These are phyloP conservation scores for Cyanoramphus novaezelandiae DNA, from an alignment of 2,113 vertebrate genomes.

Conservation along the genomic window DNA sequence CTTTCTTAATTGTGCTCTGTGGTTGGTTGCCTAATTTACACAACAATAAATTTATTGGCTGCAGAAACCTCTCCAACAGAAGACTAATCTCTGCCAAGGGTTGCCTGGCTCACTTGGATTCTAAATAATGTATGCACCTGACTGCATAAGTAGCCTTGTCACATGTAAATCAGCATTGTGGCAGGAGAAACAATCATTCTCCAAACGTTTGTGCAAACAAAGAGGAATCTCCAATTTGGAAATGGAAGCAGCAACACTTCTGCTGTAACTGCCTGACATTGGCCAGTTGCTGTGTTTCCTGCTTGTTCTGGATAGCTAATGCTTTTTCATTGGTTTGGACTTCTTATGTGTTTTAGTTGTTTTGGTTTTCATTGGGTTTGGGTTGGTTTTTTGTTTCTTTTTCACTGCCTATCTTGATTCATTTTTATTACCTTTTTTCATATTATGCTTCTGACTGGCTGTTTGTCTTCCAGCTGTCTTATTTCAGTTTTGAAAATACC, in stretches of 20 bases:
- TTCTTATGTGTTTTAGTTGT: neutral
- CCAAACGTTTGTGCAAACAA: neutral
- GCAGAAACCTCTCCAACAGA: neutral
- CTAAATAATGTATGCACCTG: neutral
- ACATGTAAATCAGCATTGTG: neutral
- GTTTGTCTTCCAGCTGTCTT: neutral
- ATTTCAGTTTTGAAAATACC: neutral
- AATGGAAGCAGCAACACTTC: neutral
- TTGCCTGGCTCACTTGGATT: neutral
- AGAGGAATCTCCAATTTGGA: neutral
- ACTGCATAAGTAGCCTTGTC: neutral
- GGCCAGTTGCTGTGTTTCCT: neutral
- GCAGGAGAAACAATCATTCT: neutral
- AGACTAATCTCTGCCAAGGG: neutral
- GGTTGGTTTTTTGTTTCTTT: neutral
- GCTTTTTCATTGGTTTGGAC: neutral
- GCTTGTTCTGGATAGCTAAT: neutral
- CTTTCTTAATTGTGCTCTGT: neutral
- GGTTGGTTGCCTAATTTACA: constrained; percentile 9
- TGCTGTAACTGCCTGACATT: neutral
- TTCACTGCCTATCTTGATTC: neutral
- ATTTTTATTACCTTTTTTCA: neutral
- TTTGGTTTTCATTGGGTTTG: neutral
- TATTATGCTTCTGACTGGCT: neutral
- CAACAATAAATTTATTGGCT: neutral